Evolutionary conservation across 2,797 vertebrate species (phyloP).

Genomic region (Telmatherina bonti): DNA sequence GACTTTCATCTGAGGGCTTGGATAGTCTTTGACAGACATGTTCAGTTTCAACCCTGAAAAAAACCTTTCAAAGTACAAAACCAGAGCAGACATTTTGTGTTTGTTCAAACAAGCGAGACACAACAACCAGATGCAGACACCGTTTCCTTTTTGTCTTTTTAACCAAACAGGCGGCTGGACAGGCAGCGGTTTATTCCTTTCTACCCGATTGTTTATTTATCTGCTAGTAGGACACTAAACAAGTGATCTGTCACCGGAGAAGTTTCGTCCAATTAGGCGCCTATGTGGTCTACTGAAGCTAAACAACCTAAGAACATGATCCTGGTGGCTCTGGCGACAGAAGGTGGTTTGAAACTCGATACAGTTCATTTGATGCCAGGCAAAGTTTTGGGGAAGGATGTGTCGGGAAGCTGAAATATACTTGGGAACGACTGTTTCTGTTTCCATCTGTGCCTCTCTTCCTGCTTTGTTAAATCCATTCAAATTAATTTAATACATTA

Average conservation of each 20-base stretch:
- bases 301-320: conserved; percentile 68
- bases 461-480: conserved; percentile 9
- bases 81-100: conserved; percentile 52
- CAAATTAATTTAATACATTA: neutral
- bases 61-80: conserved; percentile 44
- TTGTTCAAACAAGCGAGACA: conserved; percentile 50
- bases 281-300: conserved; percentile 46
- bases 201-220: conserved; percentile 69
- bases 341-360: conserved; percentile 56
- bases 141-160: conserved; percentile 38
- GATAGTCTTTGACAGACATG: conserved; percentile 27
- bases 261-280: conserved; percentile 52
- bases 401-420: conserved; percentile 27
- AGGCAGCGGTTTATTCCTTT: conserved; percentile 55
- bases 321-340: conserved; percentile 15
- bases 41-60: conserved; percentile 36
- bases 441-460: conserved; percentile 32
- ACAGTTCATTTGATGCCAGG: conserved; percentile 49
- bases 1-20: conserved; percentile 41
- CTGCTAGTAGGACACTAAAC: conserved; percentile 62
- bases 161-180: conserved; percentile 7
- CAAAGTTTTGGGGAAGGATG: conserved; percentile 25
- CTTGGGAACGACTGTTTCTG: conserved; percentile 22
- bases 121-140: conserved; percentile 58
- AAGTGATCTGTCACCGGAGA: conserved; percentile 62